Percentiles rank a stretch among this genome's conserved stretches.
Conservation (phyloP, 2,113 vertebrate genomes). For the Proteles cristata region DNA sequence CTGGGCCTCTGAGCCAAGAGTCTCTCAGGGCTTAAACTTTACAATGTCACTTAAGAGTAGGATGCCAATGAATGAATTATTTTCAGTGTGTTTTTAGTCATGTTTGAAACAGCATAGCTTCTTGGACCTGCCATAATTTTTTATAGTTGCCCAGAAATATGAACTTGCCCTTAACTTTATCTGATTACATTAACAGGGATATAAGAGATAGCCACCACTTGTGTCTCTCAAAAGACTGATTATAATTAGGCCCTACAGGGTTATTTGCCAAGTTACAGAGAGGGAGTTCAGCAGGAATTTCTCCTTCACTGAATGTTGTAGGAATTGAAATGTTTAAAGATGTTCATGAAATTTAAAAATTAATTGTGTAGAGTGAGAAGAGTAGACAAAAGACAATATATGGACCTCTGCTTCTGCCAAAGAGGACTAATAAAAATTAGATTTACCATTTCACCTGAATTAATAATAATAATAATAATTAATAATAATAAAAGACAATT, state of each 20-base stretch:
- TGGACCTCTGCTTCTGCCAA: neutral
- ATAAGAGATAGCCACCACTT: neutral
- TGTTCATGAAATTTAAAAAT: neutral
- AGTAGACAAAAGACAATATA: neutral
- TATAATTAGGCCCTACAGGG: neutral
- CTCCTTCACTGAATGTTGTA: conserved; percentile 18
- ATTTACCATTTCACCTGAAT: neutral
- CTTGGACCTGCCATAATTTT: neutral
- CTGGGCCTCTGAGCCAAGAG: conserved; percentile 25
- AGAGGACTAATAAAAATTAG: neutral
- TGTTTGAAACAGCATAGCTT: neutral
- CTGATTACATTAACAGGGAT: neutral
- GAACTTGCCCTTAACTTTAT: neutral
- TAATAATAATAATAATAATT: too few relatives aligned
- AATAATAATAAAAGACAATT: neutral
- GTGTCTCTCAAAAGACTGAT: neutral
- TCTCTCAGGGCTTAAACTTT: neutral
- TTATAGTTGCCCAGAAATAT: neutral
- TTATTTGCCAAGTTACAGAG: neutral
- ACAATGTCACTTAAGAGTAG: neutral
- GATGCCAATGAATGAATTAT: neutral
- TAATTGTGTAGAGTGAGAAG: neutral
- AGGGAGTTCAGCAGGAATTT: neutral
- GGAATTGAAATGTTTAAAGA: neutral
- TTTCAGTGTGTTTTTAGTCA: neutral